phyloP scores from a whole-genome alignment of 2,113 vertebrate genomes.

The Zingel zingel region DNA sequence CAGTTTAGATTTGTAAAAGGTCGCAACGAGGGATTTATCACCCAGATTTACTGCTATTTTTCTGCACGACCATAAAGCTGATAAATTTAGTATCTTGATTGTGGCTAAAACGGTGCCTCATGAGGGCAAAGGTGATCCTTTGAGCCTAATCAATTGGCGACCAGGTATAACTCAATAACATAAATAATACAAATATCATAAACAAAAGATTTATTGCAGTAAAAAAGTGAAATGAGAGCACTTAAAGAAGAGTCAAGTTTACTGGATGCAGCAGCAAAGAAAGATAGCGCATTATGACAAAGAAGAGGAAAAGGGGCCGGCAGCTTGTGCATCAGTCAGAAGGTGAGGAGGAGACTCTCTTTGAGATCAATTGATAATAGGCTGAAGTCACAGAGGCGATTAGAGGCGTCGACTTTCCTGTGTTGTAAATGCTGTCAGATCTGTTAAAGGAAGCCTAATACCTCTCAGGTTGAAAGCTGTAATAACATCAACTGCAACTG shows the following conservation, averaged over 20 bases:
- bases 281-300: constrained; percentile 69
- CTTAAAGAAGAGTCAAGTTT: constrained; percentile 48
- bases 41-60: constrained; percentile 49
- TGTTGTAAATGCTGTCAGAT: constrained; percentile 86
- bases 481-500: constrained; percentile 84
- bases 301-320: constrained; percentile 65
- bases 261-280: constrained; percentile 31
- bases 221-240: constrained; percentile 36
- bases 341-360: constrained; percentile 72
- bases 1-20: constrained; percentile 70
- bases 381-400: constrained; percentile 81
- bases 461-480: constrained; percentile 86
- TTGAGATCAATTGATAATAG: constrained; percentile 83
- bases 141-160: constrained; percentile 40
- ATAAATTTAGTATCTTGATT: constrained; percentile 58
- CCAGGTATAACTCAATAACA: constrained; percentile 34
- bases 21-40: constrained; percentile 57
- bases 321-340: constrained; percentile 64
- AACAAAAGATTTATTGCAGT: constrained; percentile 45
- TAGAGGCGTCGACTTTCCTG: constrained; percentile 79
- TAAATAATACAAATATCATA: constrained; percentile 42
- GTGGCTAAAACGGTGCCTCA: constrained; percentile 38
- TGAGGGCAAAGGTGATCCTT: constrained; percentile 49
- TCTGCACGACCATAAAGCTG: constrained; percentile 18
- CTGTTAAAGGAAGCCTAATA: constrained; percentile 85